These are phyloP conservation scores for Remorina albescens DNA, from an alignment of 2,797 vertebrate genomes.

Conservation along the genomic window DNA sequence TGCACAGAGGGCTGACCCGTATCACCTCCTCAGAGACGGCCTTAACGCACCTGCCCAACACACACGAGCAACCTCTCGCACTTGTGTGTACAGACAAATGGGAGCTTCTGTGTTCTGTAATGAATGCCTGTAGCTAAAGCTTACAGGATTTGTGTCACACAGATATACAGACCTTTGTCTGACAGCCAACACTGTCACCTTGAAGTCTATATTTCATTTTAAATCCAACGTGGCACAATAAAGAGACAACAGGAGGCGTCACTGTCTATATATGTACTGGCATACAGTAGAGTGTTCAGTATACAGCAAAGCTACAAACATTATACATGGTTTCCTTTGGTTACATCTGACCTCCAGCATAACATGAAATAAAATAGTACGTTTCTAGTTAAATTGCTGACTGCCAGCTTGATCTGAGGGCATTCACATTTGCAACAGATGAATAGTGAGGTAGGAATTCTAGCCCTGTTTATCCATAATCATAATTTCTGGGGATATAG, in stretches of 20 bases:
- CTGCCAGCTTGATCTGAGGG: too few relatives aligned
- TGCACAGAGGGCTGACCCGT: constrained; percentile 34
- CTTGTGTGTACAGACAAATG: constrained; percentile 42
- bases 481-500: neutral
- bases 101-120: constrained; percentile 42
- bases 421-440: constrained; percentile 19
- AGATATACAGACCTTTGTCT: constrained; percentile 19
- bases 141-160: constrained; percentile 12
- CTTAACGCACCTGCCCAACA: constrained; percentile 14
- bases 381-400: constrained; percentile 10
- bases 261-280: neutral
- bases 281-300: neutral
- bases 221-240: neutral
- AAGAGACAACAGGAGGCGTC: neutral
- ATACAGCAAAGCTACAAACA: neutral
- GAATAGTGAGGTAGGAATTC: neutral
- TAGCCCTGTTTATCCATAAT: neutral
- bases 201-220: constrained; percentile 3
- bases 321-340: neutral
- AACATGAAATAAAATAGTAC: constrained; percentile 17
- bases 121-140: constrained; percentile 56
- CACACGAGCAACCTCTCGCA: constrained; percentile 17
- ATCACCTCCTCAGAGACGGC: constrained; percentile 45
- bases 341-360: neutral
- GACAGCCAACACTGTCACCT: constrained; percentile 22